A percentile compares a stretch with the other conserved stretches of the same genome.
Evolutionary conservation across 2,888 invertebrate species (phyloP).

Genomic region (Allophyes oxyacanthae): DNA sequence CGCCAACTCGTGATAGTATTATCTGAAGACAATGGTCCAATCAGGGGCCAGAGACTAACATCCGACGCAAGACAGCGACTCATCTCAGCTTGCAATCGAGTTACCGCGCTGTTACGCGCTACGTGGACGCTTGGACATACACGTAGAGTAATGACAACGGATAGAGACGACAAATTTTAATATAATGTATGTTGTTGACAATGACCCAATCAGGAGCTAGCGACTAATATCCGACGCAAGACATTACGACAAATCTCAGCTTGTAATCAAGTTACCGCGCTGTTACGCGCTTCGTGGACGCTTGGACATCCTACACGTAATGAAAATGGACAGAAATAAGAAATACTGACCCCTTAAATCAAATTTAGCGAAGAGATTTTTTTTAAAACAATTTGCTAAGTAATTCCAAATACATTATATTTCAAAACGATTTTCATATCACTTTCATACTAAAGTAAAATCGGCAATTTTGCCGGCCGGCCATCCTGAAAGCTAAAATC

Average conservation of each 20-base stretch:
- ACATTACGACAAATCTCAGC: conserved; percentile 62
- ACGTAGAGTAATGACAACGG: conserved; percentile 14
- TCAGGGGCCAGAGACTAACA: conserved; percentile 42
- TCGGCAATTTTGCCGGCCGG: too few relatives aligned
- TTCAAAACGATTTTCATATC: too few relatives aligned
- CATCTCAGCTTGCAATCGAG: conserved; percentile 69
- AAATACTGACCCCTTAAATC: too few relatives aligned
- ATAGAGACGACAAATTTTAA: conserved; percentile 11
- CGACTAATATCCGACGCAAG: conserved; percentile 33
- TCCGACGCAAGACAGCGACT: conserved; percentile 46
- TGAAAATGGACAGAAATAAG: too few relatives aligned
- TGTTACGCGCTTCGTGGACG: conserved; percentile 47
- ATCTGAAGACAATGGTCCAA: conserved; percentile 57
- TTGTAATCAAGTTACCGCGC: conserved; percentile 67
- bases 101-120: conserved; percentile 58
- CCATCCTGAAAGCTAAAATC: too few relatives aligned
- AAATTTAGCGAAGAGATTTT: too few relatives aligned
- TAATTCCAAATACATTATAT: too few relatives aligned
- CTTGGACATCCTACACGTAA: too few relatives aligned
- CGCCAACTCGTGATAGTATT: conserved; percentile 13
- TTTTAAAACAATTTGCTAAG: too few relatives aligned
- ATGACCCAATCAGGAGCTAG: conserved; percentile 56
- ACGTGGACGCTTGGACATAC: conserved; percentile 43
- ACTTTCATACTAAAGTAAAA: too few relatives aligned
- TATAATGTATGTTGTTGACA: conserved; percentile 46